Conservation (phyloP, 2,113 vertebrate species). For the Crotalus helleri region DNA sequence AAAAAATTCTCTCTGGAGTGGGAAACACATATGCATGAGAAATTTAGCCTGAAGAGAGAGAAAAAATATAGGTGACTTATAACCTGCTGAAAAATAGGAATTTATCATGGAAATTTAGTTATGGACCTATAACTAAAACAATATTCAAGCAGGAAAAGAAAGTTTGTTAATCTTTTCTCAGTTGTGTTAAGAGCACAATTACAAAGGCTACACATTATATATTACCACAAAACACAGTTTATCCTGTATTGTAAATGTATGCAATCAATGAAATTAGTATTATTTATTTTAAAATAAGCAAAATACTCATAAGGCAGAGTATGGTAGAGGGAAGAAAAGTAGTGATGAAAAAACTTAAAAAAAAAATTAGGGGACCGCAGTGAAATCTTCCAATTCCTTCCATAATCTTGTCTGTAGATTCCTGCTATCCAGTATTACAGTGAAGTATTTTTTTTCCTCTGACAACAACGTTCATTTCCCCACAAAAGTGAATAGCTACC, state of each 20-base stretch:
- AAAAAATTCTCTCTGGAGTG: constrained; percentile 66
- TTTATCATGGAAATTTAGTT: constrained; percentile 69
- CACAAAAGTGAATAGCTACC: background rate
- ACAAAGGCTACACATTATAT: background rate
- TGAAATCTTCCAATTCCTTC: background rate
- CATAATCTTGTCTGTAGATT: background rate
- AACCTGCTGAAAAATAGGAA: constrained; percentile 63
- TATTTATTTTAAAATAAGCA: background rate
- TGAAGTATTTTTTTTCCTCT: background rate
- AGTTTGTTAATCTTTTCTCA: constrained; percentile 67
- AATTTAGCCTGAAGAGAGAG: constrained; percentile 67
- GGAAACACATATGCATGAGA: constrained; percentile 67
- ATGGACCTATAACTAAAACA: constrained; percentile 71
- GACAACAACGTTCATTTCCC: background rate
- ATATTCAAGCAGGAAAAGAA: constrained; percentile 59
- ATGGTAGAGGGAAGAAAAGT: background rate
- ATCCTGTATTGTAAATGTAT: background rate
- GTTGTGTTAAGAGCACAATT: constrained; percentile 50
- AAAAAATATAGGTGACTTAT: constrained; percentile 70
- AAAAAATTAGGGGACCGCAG: background rate
- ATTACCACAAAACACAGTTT: background rate
- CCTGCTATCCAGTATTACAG: background rate
- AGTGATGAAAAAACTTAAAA: background rate
- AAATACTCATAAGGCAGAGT: background rate
- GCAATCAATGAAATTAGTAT: background rate